A percentile compares a stretch with the other conserved stretches of the same genome.
Evolutionary conservation across 2,888 invertebrate genomes (phyloP).

Genomic region (Apoda limacodes): DNA sequence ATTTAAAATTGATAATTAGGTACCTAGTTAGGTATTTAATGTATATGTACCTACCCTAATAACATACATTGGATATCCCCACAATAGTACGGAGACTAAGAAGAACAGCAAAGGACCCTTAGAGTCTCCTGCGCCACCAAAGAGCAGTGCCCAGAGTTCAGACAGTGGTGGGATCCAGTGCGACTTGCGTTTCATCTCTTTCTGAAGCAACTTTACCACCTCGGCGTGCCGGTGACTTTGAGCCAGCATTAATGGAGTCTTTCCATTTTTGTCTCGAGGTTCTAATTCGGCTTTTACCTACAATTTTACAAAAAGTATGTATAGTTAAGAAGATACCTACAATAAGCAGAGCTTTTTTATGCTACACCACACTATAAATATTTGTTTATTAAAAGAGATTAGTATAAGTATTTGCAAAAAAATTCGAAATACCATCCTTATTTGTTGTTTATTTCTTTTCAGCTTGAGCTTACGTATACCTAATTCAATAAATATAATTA

Average conservation of each 20-base stretch:
- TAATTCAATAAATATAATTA: no score
- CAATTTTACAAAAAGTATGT: constrained; percentile 20
- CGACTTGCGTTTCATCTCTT: constrained; percentile 83
- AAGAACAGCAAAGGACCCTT: constrained; percentile 90
- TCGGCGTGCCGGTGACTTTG: constrained; percentile 89
- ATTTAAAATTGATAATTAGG: no score
- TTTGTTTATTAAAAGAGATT: no score
- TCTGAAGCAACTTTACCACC: constrained; percentile 83
- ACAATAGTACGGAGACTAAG: constrained; percentile 84
- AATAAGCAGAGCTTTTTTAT: background rate
- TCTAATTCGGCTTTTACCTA: constrained; percentile 88
- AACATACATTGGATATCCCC: constrained; percentile 96
- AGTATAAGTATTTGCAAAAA: no score
- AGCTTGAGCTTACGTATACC: no score
- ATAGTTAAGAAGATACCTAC: background rate
- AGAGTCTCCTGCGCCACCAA: constrained; percentile 91
- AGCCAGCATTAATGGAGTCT: constrained; percentile 91
- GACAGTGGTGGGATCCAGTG: constrained; percentile 90
- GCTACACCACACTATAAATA: no score
- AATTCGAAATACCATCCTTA: no score
- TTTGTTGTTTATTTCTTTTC: no score
- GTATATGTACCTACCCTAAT: constrained; percentile 79
- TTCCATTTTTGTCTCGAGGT: constrained; percentile 90
- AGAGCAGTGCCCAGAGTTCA: constrained; percentile 89
- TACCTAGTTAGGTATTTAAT: no score